Percentiles rank a stretch among this genome's conserved stretches.
phyloP scores from a whole-genome alignment of 2,888 invertebrate species.

The Aplocera efformata region DNA sequence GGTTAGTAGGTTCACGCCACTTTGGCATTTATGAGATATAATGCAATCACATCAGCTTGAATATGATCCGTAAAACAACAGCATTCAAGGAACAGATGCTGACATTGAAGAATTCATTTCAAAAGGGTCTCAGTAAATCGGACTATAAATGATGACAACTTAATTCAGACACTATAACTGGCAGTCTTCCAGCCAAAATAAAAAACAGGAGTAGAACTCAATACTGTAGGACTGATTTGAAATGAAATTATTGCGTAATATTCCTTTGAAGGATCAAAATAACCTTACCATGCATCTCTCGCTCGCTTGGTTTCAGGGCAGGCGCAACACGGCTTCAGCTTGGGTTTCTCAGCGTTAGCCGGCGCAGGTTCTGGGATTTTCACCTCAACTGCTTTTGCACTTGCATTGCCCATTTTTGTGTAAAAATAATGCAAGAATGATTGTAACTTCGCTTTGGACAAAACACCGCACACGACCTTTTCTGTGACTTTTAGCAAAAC shows the following conservation, averaged over 20 bases:
- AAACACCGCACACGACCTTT: slow-evolving; percentile 7
- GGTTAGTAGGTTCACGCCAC: too few species aligned
- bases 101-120: too few species aligned
- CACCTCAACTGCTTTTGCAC: slow-evolving; percentile 64
- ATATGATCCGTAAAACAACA: too few species aligned
- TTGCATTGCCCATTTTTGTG: slow-evolving; percentile 65
- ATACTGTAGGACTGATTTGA: slow-evolving; percentile 1
- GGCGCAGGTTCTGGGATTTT: slow-evolving; percentile 52
- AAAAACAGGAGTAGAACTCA: too few species aligned
- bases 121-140: too few species aligned
- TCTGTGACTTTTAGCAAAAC: too few species aligned
- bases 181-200: too few species aligned
- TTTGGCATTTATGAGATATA: too few species aligned
- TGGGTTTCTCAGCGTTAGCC: slow-evolving; percentile 82
- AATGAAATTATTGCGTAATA: slow-evolving; percentile 23
- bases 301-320: slow-evolving; percentile 97
- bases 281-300: slow-evolving; percentile 93
- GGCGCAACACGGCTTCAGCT: slow-evolving; percentile 97
- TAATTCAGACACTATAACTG: too few species aligned
- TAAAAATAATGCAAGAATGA: slow-evolving; percentile 19
- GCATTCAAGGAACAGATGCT: too few species aligned
- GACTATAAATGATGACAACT: too few species aligned
- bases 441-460: not conserved
- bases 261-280: slow-evolving; percentile 26
- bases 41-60: too few species aligned